Evolutionary conservation across 2,797 vertebrate species (phyloP), one percentile per base, ranked within the genome.

Genomic region (Microtus californicus): DNA sequence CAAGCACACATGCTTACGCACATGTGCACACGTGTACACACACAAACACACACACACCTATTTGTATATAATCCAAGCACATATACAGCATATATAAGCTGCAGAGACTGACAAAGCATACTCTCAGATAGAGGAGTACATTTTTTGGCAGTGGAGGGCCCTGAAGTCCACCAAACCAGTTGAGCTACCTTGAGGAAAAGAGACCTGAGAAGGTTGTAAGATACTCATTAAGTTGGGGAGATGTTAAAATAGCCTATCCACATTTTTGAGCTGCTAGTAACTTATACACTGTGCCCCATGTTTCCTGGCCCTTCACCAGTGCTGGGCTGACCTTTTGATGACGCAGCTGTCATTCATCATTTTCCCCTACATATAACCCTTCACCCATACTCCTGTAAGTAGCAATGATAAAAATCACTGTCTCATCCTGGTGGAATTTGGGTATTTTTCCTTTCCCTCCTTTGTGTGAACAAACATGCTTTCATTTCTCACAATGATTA

Each of bases 221-320:
- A 34, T 6, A 45, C 4, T 23, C 2, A 34, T 5, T 43, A 34
- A 1, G 2, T 34, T 6, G 2, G 17, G 2, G 27, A 34, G 2
- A 34, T 23, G 13, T 29, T 5, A 63, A 83, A 83, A 17, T 2
- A 83, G 17, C 21, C 6, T 82, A 21, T 21, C 8, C 15, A 11
- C 6, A 83, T 21, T 11, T 34, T 45, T 65, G 31, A 83, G 40
- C 29, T 65, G 5, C 2, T 65, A 19, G 29, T 5, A 31, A 83
- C 0, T 45, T 65, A 29, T 45, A 65, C 81, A 63, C 10, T 65
- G 17, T 48, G 29, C 2, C 65, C 7, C 40, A 65, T 4, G 29
- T 23, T 13, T 83, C 5, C 81, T 65, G 40, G 13, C 2, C 29
- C 19, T 83, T 65, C 11, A 34, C 17, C 2, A 11, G 23, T 65